Evolutionary conservation across 2,888 invertebrate genomes (phyloP).

Genomic region (Quadroppia sp.): DNA sequence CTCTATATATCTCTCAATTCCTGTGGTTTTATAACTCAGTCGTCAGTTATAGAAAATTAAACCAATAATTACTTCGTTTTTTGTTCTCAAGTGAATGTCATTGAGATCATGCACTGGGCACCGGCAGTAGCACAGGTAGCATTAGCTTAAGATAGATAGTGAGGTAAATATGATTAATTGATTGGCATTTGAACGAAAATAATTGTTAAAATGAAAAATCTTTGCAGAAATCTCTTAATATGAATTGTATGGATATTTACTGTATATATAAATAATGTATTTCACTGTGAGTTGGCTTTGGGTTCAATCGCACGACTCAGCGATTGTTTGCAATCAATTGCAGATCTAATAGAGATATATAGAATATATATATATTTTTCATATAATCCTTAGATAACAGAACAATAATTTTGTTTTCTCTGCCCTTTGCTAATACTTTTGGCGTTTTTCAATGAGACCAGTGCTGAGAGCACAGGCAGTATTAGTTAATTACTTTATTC

Average conservation of each 20-base stretch:
- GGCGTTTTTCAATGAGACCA: not conserved
- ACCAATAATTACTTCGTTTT: slow-evolving; percentile 19
- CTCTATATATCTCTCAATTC: slow-evolving; percentile 6
- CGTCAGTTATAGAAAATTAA: slow-evolving; percentile 35
- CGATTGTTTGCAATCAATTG: not conserved
- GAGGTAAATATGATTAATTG: slow-evolving; percentile 6
- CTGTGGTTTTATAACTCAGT: slow-evolving; percentile 31
- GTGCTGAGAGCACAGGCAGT: not conserved
- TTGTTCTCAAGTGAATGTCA: slow-evolving; percentile 12
- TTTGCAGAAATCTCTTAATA: not conserved
- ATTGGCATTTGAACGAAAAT: not conserved
- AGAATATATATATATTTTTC: not conserved
- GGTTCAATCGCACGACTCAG: slow-evolving; percentile 12
- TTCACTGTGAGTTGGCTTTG: not conserved
- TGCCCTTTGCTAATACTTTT: not conserved
- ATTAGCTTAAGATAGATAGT: not conserved
- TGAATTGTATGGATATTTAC: not conserved
- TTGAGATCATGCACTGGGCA: slow-evolving; percentile 22
- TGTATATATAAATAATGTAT: not conserved
- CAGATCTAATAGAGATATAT: slow-evolving; percentile 18
- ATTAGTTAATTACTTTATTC: slow-evolving; percentile 4
- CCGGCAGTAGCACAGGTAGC: not conserved
- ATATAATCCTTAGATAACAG: not conserved
- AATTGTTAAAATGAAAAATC: not conserved
- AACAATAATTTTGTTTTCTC: not conserved